Evolutionary conservation across 2,113 vertebrate genomes (phyloP), one percentile per base, ranked within the genome.

Genomic region (Oncorhynchus kisutch): DNA sequence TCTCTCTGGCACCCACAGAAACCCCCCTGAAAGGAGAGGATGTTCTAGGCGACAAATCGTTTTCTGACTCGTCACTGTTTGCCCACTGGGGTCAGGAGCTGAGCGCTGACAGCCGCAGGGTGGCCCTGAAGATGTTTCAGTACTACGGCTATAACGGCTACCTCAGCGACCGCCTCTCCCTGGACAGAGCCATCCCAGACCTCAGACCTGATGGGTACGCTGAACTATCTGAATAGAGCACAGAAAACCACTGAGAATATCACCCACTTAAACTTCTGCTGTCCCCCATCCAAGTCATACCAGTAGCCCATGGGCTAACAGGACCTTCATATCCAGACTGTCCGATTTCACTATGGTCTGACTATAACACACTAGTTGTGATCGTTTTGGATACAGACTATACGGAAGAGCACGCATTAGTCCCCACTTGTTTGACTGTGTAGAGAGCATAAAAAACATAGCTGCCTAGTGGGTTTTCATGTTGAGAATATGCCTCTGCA

Each of bases 81-180:
- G 92, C 95, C 75, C 96, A 96, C 88, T 99, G 98, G 98, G 98
- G 98, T 75, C 96, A 96, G 87, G 96, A 98, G 57, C 94, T 99
- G 73, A 93, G 92, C 77, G 95, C 97, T 0, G 97, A 99, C 78
- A 94, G 93, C 73, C 89, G 95, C 9, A 92, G 96, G 1, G 72
- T 94, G 12, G 98, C 98, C 0, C 94, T 98, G 45, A 98, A 98
- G 79, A 96, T 96, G 82, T 99, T 99, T 91, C 97, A 98, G 91
- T 99, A 98, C 88, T 99, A 98, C 0, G 98, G 98, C 80, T 99
- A 99, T 91, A 99, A 99, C 0, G 95, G 96, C 78, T 99, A 98
- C 94, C 96, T 99, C 92, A 99, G 98, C 7, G 97, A 99, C 83
- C 96, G 96, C 51, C 91, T 99, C 77, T 94, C 98, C 0, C 91